Evolutionary conservation across 2,797 vertebrate genomes (phyloP), one percentile per base, ranked within the genome.

Genomic region (Iguana delicatissima): DNA sequence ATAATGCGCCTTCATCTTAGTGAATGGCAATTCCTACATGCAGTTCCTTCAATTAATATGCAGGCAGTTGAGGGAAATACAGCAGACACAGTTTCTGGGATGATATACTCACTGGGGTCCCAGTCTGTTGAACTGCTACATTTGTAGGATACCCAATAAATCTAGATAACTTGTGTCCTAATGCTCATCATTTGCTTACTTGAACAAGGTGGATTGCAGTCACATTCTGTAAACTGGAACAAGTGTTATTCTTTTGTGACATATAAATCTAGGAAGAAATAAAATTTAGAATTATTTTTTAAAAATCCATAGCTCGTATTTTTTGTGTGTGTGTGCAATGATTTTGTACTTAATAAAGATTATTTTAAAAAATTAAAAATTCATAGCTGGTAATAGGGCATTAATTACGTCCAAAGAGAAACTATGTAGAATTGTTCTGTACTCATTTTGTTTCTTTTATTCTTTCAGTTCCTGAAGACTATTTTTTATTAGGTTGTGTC

Each of bases 401-500:
- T 85, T 55, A 80, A 79, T 50, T 42, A 26, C 26, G 4, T 87
- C 89, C 35, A 87, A 83, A 91, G 32, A 67, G 93, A n/a, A 90
- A 79, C 16, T 35, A 79, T 20, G 87, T 90, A n/a, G 85, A 64
- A 67, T 3, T 87, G 2, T 93, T 0, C 50, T 85, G 62, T 46
- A 90, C 18, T 83, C 92, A 91, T 93, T 93, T 87, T 76, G 24
- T 89, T 6, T 92, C 1, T 81, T 32, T 81, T 93, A 95, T 89
- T 89, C 0, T 95, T 96, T 57, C 91, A 99, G 99, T 99, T 97
- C 99, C 99, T 88, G 98, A 98, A 94, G 99, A 99, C 0, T 98
- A 97, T 95, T 99, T 99, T 94, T 95, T 99, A 46, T 93, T 99
- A 84, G 99, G 99, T 81, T 99, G 99, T 89, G 98, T 99, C 86